phyloP scores from a whole-genome alignment of 2,797 vertebrate genomes.

The Pagetopsis macropterus region DNA sequence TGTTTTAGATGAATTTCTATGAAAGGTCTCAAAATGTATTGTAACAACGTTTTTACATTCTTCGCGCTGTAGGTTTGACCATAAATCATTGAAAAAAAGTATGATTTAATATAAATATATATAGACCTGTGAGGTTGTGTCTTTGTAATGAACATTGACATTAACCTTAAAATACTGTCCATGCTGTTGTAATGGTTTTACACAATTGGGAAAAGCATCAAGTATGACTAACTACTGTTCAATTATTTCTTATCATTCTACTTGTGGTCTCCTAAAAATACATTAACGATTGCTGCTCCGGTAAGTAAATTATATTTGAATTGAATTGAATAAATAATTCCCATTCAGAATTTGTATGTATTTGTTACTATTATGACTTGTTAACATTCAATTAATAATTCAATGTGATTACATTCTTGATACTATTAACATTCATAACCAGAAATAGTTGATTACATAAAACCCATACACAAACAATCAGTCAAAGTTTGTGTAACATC shows the following conservation, averaged over 20 bases:
- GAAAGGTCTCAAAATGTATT: no score
- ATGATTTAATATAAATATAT: neutral
- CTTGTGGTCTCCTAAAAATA: neutral
- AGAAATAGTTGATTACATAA: neutral
- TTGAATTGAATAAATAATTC: neutral
- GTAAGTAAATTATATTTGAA: neutral
- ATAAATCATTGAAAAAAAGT: neutral
- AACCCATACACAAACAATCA: neutral
- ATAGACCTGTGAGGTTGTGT: neutral
- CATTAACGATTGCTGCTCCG: neutral
- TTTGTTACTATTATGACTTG: neutral
- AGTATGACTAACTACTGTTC: neutral
- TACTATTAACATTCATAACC: slow-evolving; percentile 5
- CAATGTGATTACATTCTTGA: neutral
- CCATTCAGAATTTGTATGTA: neutral
- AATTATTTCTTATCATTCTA: no score
- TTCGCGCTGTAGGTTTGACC: no score
- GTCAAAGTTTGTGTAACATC: neutral
- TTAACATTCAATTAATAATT: neutral
- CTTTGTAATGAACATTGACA: neutral
- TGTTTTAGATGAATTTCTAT: no score
- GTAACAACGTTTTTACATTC: no score
- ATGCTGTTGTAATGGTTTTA: neutral
- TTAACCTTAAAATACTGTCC: neutral
- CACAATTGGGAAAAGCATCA: neutral